Evolutionary conservation across 2,888 invertebrate species (phyloP), one percentile per base, ranked within the genome.

Genomic region (Meganola albula): DNA sequence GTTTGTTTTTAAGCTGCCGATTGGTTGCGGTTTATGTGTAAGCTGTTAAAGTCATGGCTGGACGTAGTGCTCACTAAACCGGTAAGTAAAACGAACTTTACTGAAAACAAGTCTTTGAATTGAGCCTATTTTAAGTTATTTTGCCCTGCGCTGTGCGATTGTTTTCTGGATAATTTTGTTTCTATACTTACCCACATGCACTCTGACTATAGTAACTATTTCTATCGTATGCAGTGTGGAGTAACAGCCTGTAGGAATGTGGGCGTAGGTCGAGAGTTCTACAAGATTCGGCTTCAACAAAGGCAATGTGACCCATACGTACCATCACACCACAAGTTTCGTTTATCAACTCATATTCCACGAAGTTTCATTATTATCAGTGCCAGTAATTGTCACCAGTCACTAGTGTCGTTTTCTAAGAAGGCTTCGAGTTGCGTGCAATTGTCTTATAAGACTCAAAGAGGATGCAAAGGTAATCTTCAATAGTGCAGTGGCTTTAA

Each of bases 1-100:
- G 72, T 76, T 74, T 75, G 70, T 75, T 71, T 66, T 61, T 58
- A 65, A 66, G 58, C 57, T 62, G 57, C 56, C 53, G 54, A 45
- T 53, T 53, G 41, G 44, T 48, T 46, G 59, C 57, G 49, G 60
- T 65, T 65, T 58, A 59, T 69, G 63, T 69, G 67, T 65, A 60
- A 66, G 63, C 66, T 72, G 57, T 49, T 56, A 62, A 61, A 67
- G 67, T 70, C 61, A 80, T 77, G 75, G 68, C 73, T 69, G 74
- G 65, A 63, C 72, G 63, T 69, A 72, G 70, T 72, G 66, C 71
- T 67, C 66, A 58, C 58, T 79, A 76, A 83, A 83, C 80, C 77
- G 82, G 82, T 82, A 82, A 79, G 83, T 80, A 60, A 73, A 74
- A 76, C 68, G 63, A 58, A 71, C 63, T 62, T 68, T 73, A 72